phyloP scores from a whole-genome alignment of 1,140 invertebrate species.

The Cardiocondyla obscurior region DNA sequence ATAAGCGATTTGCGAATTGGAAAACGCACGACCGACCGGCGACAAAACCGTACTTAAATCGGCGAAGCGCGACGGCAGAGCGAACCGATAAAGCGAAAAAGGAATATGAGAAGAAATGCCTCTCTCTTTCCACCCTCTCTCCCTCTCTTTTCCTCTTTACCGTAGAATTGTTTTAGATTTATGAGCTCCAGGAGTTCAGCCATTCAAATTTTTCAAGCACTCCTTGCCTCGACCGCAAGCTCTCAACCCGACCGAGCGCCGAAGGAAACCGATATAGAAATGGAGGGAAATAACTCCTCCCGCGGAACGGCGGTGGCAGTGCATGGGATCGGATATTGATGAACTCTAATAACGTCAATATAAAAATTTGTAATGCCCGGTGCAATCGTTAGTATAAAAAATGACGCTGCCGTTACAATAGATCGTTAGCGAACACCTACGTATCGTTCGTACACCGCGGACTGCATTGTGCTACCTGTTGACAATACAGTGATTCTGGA shows the following conservation, averaged over 20 bases:
- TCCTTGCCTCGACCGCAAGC: conserved; percentile 60
- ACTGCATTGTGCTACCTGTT: neutral
- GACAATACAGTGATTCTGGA: neutral
- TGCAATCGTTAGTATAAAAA: conserved; percentile 39
- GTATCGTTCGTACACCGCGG: neutral
- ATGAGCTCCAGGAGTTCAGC: conserved; percentile 71
- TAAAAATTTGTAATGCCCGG: conserved; percentile 59
- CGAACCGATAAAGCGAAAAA: conserved; percentile 60
- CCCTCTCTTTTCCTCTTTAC: conserved; percentile 60
- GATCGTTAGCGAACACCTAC: conserved; percentile 14
- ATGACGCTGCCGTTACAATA: conserved; percentile 9
- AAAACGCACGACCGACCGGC: conserved; percentile 43
- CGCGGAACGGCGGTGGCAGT: neutral
- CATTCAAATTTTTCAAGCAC: conserved; percentile 71
- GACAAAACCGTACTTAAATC: conserved; percentile 64
- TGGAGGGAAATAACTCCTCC: conserved; percentile 62
- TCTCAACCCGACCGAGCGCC: conserved; percentile 42
- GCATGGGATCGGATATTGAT: conserved; percentile 63
- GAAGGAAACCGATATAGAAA: conserved; percentile 66
- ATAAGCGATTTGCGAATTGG: conserved; percentile 54
- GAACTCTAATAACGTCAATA: conserved; percentile 63
- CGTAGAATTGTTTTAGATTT: conserved; percentile 71
- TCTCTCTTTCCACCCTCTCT: neutral
- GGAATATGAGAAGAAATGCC: conserved; percentile 36
- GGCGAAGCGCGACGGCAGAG: conserved; percentile 7